Evolutionary conservation across 1,140 invertebrate species (phyloP), one percentile per base, ranked within the genome.

Genomic region (Eufriesea mexicana): DNA sequence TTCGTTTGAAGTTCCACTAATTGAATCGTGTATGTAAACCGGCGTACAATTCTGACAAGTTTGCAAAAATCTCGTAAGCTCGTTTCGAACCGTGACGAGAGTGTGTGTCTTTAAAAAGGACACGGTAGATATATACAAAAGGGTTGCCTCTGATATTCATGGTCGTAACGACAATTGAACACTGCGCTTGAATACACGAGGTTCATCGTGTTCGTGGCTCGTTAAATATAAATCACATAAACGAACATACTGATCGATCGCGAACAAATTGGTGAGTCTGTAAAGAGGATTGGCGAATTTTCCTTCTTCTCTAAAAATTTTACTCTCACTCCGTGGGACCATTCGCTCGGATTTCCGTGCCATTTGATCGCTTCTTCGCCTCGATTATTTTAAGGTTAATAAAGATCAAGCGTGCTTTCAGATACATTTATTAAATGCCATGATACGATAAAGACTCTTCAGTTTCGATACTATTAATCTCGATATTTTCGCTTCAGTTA

Each of bases 1-100:
- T 88, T 89, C 71, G 68, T 89, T 80, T 84, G 35, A 87, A 89
- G 85, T 81, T 88, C 72, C 70, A 84, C 76, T 83, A 70, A 79
- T 86, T 86, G 84, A 45, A 66, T 66, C 6, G 28, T 10, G 25
- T 35, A 54, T 54, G 51, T 10, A 64, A 35, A 42, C 18, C 35
- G 10, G 78, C 70, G 84, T 70, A 88, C 78, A 89, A 61, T 87
- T 83, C 87, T 88, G 86, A 89, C 86, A 89, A 86, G 75, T 16
- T 45, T 45, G 35, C 35, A n/a, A 66, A 45, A 66, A 45, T 66
- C 10, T 45, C 62, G 83, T 86, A 66, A 68, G 82, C 54, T 81
- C 71, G 59, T 75, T 77, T 83, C 67, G 62, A 79, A 83, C 6
- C 20, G 70, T 55, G 25, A 79, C 64, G 61, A 85, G 61, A 70